Evolutionary conservation across 2,113 vertebrate genomes (phyloP), one percentile per base, ranked within the genome.

Genomic region (Lepisosteus osseus): DNA sequence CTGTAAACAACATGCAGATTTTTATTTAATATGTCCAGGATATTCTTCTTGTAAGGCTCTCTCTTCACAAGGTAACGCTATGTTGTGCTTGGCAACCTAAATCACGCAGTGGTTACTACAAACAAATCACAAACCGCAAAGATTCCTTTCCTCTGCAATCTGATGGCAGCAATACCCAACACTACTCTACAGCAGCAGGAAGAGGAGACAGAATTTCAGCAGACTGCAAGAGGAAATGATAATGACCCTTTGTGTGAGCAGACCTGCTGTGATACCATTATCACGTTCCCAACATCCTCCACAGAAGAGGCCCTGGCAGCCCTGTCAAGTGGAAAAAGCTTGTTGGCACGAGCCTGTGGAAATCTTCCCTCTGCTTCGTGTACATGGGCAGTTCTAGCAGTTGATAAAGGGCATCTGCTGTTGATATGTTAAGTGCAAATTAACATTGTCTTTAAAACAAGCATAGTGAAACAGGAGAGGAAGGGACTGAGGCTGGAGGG

Each of bases 251-350:
- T 59, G n/a, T 41, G 42, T 59, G 56, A 13, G 44, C 15, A n/a
- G 14, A 40, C 65, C 54, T 45, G 71, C 71, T 56, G 54, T 44
- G 65, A 51, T 57, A 43, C 54, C 65, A 47, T 72, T 72, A 72
- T 57, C 64, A 51, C 55, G 67, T 45, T 43, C 17, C 71, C 29
- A 43, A 67, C 71, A 59, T 67, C 71, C 15, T 44, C 71, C n/a
- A 13, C 42, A 59, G 43, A 56, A 67, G 54, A 14, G 42, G 54
- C 11, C 17, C 3, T 51, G 71, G 65, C 42, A 40, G 56, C 14
- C 12, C 65, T 56, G 51, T 67, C 54, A 45, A 67, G 64, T 66
- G 51, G n/a, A 57, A 11, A n/a, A 8, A 65, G 11, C 65, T 29
- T 67, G 54, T 65, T 72, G 65, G 7, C 66, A 17, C 17, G 64